Base-by-base conservation (phyloP, 2,888 invertebrate species). In the Cantharis nigra region DNA sequence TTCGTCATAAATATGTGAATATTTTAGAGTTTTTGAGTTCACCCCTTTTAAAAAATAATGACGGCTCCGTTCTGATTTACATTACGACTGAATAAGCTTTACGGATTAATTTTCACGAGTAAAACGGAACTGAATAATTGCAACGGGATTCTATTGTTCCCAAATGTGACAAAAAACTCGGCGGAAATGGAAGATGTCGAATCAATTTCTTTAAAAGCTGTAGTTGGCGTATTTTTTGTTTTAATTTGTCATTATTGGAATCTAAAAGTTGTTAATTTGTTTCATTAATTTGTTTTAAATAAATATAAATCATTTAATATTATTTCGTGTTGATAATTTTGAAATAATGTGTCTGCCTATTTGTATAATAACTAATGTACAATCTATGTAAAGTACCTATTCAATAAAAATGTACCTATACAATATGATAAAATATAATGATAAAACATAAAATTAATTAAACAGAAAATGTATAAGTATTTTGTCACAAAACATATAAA, bases 121-220 rank as follows among this genome's bases (percentile, higher is more conserved):
- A 79, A 80, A 81, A 79, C 81, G 81, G 82, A 82, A 82, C 76
- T 80, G 80, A 80, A 81, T 82, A 81, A 82, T 81, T 82, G 82
- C 79, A 80, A 81, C 79, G 79, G 74, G 78, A 77, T 77, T 71
- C 80, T 79, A 81, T 82, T 82, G 82, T 82, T 81, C 80, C 78
- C 75, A 76, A 74, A 77, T 75, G 72, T 73, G 72, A 79, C 76
- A 80, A 81, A 80, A 79, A 81, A 78, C 75, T 70, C 76, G 63
- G 69, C 78, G 76, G 78, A 80, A 79, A 80, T 78, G 80, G 77
- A 79, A 80, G 80, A 74, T 81, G 78, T 80, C 78, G 83, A 81
- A 82, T 83, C 83, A 83, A 83, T 84, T 82, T 81, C 83, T 82
- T 80, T 83, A 81, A 83, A 82, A 82, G 82, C 80, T 83, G 80